These are phyloP conservation scores for Arrhopalites spinosus DNA, from an alignment of 2,888 invertebrate genomes.

Conservation along the genomic window DNA sequence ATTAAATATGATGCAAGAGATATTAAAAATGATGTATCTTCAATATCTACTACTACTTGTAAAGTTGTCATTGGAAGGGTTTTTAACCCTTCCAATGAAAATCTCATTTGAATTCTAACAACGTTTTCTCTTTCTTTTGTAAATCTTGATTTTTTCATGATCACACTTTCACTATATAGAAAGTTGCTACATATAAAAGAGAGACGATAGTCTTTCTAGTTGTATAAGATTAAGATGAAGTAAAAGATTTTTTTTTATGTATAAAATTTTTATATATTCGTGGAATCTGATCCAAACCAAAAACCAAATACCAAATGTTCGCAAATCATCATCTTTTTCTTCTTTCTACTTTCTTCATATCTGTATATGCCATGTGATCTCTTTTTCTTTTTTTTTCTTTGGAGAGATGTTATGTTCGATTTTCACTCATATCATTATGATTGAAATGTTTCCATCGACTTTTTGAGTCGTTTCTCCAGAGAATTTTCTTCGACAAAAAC, in stretches of 20 bases:
- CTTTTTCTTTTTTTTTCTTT: constrained; percentile 5
- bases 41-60: too few relatives aligned
- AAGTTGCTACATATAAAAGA: background rate
- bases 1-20: too few relatives aligned
- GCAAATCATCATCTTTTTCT: constrained; percentile 5
- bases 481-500: constrained; percentile 13
- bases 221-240: too few relatives aligned
- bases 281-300: too few relatives aligned
- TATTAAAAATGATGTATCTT: too few relatives aligned
- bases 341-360: background rate
- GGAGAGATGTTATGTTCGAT: background rate
- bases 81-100: too few relatives aligned
- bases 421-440: constrained; percentile 27
- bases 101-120: too few relatives aligned
- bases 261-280: too few relatives aligned
- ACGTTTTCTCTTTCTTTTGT: too few relatives aligned
- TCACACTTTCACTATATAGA: background rate
- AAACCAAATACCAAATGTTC: background rate
- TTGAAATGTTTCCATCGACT: constrained; percentile 20
- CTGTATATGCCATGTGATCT: too few relatives aligned
- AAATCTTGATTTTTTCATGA: background rate
- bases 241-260: too few relatives aligned
- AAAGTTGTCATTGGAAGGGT: too few relatives aligned
- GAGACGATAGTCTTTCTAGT: background rate
- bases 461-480: background rate